These are phyloP conservation scores for Argya squamiceps DNA, from an alignment of 2,797 vertebrate genomes.

Conservation along the genomic window DNA sequence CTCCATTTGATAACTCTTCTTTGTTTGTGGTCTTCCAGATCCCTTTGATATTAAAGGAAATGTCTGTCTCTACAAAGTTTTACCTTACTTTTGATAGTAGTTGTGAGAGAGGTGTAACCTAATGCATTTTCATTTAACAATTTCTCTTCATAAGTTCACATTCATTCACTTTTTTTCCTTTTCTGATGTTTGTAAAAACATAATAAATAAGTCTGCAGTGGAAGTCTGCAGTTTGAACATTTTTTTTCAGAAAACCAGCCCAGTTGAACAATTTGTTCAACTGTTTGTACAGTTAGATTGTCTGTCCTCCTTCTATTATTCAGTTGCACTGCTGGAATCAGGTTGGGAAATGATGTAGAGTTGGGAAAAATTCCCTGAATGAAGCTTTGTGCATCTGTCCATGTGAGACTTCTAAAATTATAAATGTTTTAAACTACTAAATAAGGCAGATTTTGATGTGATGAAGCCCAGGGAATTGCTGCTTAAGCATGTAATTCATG, in stretches of 20 bases:
- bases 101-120: not conserved
- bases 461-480: not conserved
- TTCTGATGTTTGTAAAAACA: not conserved
- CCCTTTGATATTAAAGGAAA: not conserved
- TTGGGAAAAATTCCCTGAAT: not conserved
- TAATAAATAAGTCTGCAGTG: not conserved
- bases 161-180: not conserved
- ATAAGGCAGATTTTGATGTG: not conserved
- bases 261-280: not conserved
- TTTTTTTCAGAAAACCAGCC: not conserved
- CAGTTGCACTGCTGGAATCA: not conserved
- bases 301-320: not conserved
- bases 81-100: not conserved
- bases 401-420: not conserved
- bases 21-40: not conserved
- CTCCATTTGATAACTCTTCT: not conserved
- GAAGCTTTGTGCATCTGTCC: not conserved
- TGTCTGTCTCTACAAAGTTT: not conserved
- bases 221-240: not conserved
- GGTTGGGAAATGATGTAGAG: not conserved
- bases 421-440: not conserved
- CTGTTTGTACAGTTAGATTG: not conserved
- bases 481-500: conserved; percentile 1
- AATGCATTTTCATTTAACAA: not conserved
- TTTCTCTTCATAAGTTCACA: not conserved